Percentiles rank a stretch among this genome's conserved stretches.
Evolutionary conservation across 2,888 invertebrate genomes (phyloP).

Genomic region (Meganola albula): DNA sequence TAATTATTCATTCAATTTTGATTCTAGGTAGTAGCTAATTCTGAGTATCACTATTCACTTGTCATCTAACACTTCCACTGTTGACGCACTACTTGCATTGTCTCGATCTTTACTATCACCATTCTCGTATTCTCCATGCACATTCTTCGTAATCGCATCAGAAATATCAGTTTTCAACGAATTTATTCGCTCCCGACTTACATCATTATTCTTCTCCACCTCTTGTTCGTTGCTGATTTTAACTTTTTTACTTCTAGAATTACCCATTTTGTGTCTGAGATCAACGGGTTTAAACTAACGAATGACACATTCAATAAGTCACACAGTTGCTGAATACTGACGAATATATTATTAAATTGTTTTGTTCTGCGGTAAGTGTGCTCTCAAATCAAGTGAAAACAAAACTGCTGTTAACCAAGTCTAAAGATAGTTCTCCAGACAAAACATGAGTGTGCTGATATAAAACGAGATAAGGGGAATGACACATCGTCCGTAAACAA

Average conservation of each 20-base stretch:
- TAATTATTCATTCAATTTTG: neutral
- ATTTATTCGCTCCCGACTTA: conserved; percentile 50
- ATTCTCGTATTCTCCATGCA: conserved; percentile 29
- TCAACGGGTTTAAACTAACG: conserved; percentile 28
- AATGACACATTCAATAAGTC: conserved; percentile 11
- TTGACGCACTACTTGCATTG: conserved; percentile 68
- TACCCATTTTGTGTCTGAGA: conserved; percentile 56
- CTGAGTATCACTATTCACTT: conserved; percentile 40
- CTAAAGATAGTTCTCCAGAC: conserved; percentile 40
- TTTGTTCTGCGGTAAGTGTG: conserved; percentile 44
- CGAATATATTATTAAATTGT: conserved; percentile 44
- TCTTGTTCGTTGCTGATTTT: conserved; percentile 54
- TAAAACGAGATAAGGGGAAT: conserved; percentile 62
- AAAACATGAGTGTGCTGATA: conserved; percentile 51
- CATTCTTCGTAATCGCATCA: conserved; percentile 27
- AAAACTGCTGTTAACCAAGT: conserved; percentile 48
- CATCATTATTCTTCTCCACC: conserved; percentile 38
- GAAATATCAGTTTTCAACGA: conserved; percentile 52
- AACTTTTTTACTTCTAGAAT: conserved; percentile 64
- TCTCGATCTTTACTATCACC: conserved; percentile 49
- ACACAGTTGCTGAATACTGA: neutral
- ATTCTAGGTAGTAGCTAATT: neutral
- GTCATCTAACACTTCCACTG: conserved; percentile 68
- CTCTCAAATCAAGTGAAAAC: conserved; percentile 50
- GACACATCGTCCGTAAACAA: conserved; percentile 59